These are phyloP conservation scores for Prosapia bicincta DNA, from an alignment of 2,888 invertebrate genomes.

Conservation along the genomic window DNA sequence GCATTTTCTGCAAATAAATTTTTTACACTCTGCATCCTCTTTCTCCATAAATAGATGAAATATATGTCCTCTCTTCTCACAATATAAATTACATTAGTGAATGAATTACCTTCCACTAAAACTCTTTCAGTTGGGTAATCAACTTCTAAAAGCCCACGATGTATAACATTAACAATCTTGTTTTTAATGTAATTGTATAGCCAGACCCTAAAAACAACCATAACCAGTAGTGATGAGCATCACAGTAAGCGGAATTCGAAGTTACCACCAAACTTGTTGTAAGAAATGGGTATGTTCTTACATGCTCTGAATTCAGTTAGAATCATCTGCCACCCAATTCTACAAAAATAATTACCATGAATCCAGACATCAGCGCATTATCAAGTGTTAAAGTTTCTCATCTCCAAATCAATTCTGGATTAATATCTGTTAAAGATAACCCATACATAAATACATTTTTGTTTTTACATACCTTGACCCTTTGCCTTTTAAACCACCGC, in stretches of 20 bases:
- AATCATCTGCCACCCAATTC: slow-evolving; percentile 24
- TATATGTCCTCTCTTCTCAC: not conserved
- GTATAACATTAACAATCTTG: not conserved
- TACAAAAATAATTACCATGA: slow-evolving; percentile 16
- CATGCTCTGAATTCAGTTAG: slow-evolving; percentile 13
- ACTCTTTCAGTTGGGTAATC: not conserved
- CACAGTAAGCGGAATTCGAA: slow-evolving; percentile 12
- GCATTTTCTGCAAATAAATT: not conserved
- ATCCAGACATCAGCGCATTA: slow-evolving; percentile 10
- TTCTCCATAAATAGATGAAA: not conserved
- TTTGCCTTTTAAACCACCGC: slow-evolving; percentile 13
- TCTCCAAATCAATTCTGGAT: slow-evolving; percentile 20
- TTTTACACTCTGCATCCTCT: not conserved
- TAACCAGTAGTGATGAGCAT: slow-evolving; percentile 22
- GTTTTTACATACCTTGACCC: slow-evolving; percentile 8
- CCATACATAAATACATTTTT: slow-evolving; percentile 14
- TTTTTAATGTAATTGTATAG: slow-evolving; percentile 17
- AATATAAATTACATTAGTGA: not conserved
- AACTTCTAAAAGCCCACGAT: slow-evolving; percentile 4
- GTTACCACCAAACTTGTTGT: slow-evolving; percentile 21
- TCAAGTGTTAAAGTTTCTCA: slow-evolving; percentile 15
- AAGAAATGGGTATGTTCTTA: slow-evolving; percentile 7
- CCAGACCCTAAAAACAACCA: slow-evolving; percentile 23
- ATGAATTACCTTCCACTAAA: slow-evolving; percentile 9
- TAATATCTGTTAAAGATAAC: slow-evolving; percentile 17